Conservation (phyloP, 2,888 invertebrate genomes). For the Tachina lurida region DNA sequence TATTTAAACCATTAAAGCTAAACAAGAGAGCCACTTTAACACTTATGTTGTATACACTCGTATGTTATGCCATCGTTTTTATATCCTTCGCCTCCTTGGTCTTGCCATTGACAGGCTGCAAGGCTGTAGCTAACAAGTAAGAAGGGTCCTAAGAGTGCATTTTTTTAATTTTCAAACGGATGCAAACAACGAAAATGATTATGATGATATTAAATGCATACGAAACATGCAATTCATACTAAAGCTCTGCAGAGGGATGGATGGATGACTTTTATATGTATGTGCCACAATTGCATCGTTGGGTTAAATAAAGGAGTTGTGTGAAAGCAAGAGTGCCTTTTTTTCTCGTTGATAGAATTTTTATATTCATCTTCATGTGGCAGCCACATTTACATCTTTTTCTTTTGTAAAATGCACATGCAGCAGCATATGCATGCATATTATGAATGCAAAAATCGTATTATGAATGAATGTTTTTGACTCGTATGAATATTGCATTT, state of each 20-base stretch:
- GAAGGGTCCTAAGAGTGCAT: constrained; percentile 65
- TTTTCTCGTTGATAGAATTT: constrained; percentile 14
- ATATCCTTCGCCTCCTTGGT: not conserved
- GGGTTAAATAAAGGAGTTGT: constrained; percentile 14
- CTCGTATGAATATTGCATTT: constrained; percentile 54
- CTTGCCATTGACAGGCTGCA: not conserved
- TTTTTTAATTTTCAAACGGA: constrained; percentile 41
- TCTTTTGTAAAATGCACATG: constrained; percentile 48
- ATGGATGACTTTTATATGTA: not conserved
- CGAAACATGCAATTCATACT: constrained; percentile 41
- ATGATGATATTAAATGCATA: constrained; percentile 52
- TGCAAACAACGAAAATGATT: constrained; percentile 55
- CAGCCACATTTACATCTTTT: not conserved
- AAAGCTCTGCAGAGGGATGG: not conserved
- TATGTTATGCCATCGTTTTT: constrained; percentile 28
- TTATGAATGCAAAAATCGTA: constrained; percentile 50
- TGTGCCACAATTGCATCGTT: constrained; percentile 7
- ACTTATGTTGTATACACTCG: constrained; percentile 43
- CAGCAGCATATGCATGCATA: constrained; percentile 57
- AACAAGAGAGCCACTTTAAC: constrained; percentile 71
- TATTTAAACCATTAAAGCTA: constrained; percentile 66
- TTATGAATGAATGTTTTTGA: constrained; percentile 24
- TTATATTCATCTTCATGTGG: constrained; percentile 24
- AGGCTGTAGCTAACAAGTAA: not conserved
- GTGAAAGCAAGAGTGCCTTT: not conserved